Base-by-base conservation (phyloP, 2,888 invertebrate species). In the Aleiodes leptofemur region DNA sequence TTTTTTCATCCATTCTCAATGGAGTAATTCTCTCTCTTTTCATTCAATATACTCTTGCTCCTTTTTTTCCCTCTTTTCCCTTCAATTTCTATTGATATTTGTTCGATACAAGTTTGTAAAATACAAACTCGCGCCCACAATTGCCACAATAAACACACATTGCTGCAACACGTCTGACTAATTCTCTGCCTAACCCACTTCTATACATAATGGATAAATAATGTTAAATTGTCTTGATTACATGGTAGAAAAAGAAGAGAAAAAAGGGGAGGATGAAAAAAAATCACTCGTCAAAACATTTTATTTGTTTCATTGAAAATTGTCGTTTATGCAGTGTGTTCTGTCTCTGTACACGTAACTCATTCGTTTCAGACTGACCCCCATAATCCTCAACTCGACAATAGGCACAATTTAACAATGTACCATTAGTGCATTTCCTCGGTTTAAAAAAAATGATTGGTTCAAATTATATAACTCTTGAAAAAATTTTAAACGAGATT, bases 361-460 rank as follows among this genome's bases (percentile, higher is more conserved):
- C 66, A 56, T 48, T 53, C 66, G 53, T 34, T 38, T 23, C 34
- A 73, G 43, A 73, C 56, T 73, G 73, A 73, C 73, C 73, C 72
- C 68, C 50, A 57, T 68, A 68, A 68, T 38, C 53, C 50, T 66
- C 48, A 29, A 38, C 38, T 43, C 34, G 16, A 66, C 64, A 71
- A 56, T 71, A 66, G 71, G 53, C 29, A 48, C 55, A 23, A 68
- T 75, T 71, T 75, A 75, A 75, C 75, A 31, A 72, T 64, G 29
- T n/a, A 38, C 57, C 57, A 71, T 75, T 66, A 68, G 29, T 9
- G 11, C 34, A 64, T 64, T 43, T 48, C 34, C 14, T 34, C 1
- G 13, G 59, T 34, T 59, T 23, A 23, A 23, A 34, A 59, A 59
- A 50, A 68, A 50, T n/a, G 1, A 43, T 34, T 34, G 29, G 0